Evolutionary conservation across 2,888 invertebrate genomes (phyloP), one percentile per base, ranked within the genome.

Genomic region (Stenodera caucasica): DNA sequence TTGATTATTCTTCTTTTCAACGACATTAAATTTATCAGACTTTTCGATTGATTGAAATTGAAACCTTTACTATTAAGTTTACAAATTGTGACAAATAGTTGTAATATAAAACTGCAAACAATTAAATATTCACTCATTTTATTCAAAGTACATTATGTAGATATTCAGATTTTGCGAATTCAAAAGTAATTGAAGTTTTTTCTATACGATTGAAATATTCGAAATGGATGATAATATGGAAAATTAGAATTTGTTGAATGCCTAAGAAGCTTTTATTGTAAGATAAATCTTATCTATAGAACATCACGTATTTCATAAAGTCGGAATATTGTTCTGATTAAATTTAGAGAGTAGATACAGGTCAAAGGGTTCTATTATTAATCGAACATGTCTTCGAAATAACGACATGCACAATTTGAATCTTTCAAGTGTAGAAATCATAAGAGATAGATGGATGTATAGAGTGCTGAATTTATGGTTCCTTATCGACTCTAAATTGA

Each of bases 261-360:
- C 23, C 23, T 45, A 45, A 45, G 45, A 23, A 21, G 23, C 21
- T 45, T 45, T 45, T 45, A 45, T 45, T 45, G 11, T 40, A 21
- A 40, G 9, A 21, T 40, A 40, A 40, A 40, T 40, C 40, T 40
- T 21, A 21, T 45, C 23, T 23, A n/a, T 21, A 23, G 45, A 21
- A 18, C 2, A 23, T 45, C 45, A 45, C 45, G 45, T 45, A 21
- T 45, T 45, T 45, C 45, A 45, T 45, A 45, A 45, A 23, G n/a
- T 12, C 6, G 4, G 45, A 45, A 45, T 45, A 45, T 45, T 45
- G 23, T 45, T 45, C 45, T 23, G 45, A 12, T 23, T 21, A 21
- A 45, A 45, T 45, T 45, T 45, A 21, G 3, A 14, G 18, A 18
- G 14, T 37, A 8, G 21, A 45, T 45, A 45, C 21, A 45, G 45